These are phyloP conservation scores for Spea multiplicata DNA, from an alignment of 2,113 vertebrate species.

Conservation along the genomic window DNA sequence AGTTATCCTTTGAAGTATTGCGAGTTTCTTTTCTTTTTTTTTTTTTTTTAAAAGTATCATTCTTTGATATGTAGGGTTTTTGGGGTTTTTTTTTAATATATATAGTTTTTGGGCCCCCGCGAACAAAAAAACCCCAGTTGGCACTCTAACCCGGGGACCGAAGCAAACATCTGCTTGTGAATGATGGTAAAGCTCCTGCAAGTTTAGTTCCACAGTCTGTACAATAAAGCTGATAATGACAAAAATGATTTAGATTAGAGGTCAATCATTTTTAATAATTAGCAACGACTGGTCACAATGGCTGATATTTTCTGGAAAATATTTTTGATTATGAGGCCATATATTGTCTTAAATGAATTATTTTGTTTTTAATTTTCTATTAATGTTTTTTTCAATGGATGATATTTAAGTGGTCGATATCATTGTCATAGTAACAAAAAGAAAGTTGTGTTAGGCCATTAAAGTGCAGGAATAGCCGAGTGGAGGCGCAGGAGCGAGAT, in stretches of 20 bases:
- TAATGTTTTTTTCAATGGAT: not conserved
- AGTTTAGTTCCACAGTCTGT: constrained; percentile 92
- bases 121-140: too few relatives aligned
- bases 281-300: too few relatives aligned
- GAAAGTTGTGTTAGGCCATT: constrained; percentile 10
- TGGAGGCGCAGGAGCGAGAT: not conserved
- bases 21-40: too few relatives aligned
- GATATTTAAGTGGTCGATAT: not conserved
- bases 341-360: too few relatives aligned
- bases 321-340: too few relatives aligned
- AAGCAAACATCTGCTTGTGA: constrained; percentile 95
- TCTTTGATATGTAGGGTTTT: too few relatives aligned
- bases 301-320: too few relatives aligned
- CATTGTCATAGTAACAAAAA: constrained; percentile 6
- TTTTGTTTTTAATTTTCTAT: too few relatives aligned
- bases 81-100: too few relatives aligned
- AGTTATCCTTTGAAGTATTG: too few relatives aligned
- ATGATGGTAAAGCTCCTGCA: constrained; percentile 95
- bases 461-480: not conserved
- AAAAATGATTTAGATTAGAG: constrained; percentile 17
- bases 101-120: not conserved
- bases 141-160: constrained; percentile 87
- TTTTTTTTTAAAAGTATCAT: too few relatives aligned
- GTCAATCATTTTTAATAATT: too few relatives aligned
- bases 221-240: constrained; percentile 87